These are phyloP conservation scores for Thelaira solivaga DNA, from an alignment of 2,888 invertebrate species.

Conservation along the genomic window DNA sequence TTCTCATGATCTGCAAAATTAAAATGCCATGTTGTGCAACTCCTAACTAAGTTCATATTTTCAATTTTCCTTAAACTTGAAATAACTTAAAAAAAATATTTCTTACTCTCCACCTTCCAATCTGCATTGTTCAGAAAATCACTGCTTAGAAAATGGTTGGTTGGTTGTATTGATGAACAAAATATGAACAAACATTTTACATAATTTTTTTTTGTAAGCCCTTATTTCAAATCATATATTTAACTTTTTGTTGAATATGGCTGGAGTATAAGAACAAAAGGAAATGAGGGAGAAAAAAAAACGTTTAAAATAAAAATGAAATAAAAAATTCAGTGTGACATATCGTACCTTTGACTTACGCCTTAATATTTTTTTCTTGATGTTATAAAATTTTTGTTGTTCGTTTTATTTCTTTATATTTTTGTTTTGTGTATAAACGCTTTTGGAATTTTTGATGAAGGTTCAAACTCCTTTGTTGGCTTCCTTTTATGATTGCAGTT, in stretches of 20 bases:
- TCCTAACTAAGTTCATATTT: no score
- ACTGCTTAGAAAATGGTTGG: no score
- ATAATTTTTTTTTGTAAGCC: no score
- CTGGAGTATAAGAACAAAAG: background rate
- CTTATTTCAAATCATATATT: no score
- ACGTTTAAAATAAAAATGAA: conserved; percentile 11
- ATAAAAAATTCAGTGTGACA: conserved; percentile 56
- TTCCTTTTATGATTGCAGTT: background rate
- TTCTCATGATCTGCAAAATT: no score
- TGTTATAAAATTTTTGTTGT: conserved; percentile 28
- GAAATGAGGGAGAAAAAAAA: background rate
- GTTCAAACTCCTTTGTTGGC: conserved; percentile 36
- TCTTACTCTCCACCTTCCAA: no score
- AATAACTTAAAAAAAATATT: no score
- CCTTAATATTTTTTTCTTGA: conserved; percentile 27
- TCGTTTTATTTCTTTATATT: background rate
- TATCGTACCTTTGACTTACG: conserved; percentile 61
- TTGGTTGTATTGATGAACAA: no score
- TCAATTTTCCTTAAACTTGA: no score
- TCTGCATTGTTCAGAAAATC: no score
- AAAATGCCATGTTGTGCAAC: no score
- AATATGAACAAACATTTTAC: no score
- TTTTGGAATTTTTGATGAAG: conserved; percentile 59
- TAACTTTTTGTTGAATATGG: background rate
- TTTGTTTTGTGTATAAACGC: conserved; percentile 20